Evolutionary conservation across 2,797 vertebrate species (phyloP), one percentile per base, ranked within the genome.

Genomic region (Neosilurus hyrtlii): DNA sequence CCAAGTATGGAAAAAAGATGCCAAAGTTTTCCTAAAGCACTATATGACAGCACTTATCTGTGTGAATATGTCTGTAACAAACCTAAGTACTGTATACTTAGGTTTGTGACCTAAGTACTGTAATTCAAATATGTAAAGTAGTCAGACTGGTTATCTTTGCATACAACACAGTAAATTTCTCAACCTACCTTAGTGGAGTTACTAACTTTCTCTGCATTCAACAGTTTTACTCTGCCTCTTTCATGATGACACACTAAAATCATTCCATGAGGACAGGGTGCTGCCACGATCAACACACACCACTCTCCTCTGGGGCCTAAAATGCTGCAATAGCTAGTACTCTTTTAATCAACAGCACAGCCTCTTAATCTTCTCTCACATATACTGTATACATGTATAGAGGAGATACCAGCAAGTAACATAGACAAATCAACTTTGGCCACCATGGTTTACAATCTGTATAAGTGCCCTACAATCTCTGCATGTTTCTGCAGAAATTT

Each of bases 181-280:
- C 62, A 61, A 62, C 74, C 57, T 76, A 43, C 43, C 20, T 76
- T 61, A 76, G 26, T 75, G 57, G 67, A 49, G 22, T 61, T 56
- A 18, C 2, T 59, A 81, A 71, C 79, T 22, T 70, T 56, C 18
- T 63, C 35, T 26, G n/a, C 24, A 79, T 37, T 49, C 18, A 59
- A 52, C 35, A 57, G 56, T 63, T 80, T 80, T 49, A 70, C 5
- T 71, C 35, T 56, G 12, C n/a, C n/a, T 37, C n/a, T 71, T 77
- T 76, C 61, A n/a, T 24, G 57, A 85, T 80, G 72, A 83, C 79
- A 76, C 81, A 49, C 59, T 22, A 82, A 14, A 16, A 73, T 54
- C 79, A 74, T 83, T 88, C 66, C 83, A 85, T 79, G 81, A 84
- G 78, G 62, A 26, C 77, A 86, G 72, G 81, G 77, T 80, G n/a